Evolutionary conservation across 1,140 invertebrate species (phyloP), one percentile per base, ranked within the genome.

Genomic region (Drosophila setifemur): DNA sequence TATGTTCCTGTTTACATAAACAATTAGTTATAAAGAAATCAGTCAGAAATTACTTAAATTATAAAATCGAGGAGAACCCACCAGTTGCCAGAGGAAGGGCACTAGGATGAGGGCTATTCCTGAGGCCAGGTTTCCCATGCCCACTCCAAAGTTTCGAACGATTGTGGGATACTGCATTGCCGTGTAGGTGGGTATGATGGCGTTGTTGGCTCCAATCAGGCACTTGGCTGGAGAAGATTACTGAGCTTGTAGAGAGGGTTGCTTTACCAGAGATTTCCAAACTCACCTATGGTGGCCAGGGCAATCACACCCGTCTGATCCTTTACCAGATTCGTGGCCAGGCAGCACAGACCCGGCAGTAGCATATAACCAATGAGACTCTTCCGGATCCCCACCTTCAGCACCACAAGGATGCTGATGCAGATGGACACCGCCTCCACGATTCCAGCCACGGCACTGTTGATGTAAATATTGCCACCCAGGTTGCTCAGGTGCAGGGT

Each of bases 101-200:
- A 95, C 93, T 29, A 93, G 91, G 67, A 95, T 94, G 1, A 95
- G 90, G 1, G 93, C 94, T 2, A 95, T 89, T n/a, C 94, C 94
- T 1, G 94, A 93, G 9, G 94, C 91, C 29, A 95, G 91, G 77
- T 95, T 95, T 54, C 93, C 94, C 28, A 93, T 93, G 3, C 94
- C 94, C 6, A 95, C 94, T 2, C 94, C 94, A 49, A 95, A 91
- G 77, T 95, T 95, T 39, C 94, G 92, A 69, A 95, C 93, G 14
- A 94, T 91, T 0, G 94, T 95, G 1, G 94, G 94, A 90, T 95
- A 95, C 23, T 95, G 90, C 89, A 95, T 94, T 1, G 94, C 94
- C 1, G 94, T 95, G 78, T 93, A 95, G 12, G 95, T 94, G 1
- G 94, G 94, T 77, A 95, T 91, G 60, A 95, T 93, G 73, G 94